Conservation (phyloP, 2,113 vertebrate species). For the Narcine bancroftii region DNA sequence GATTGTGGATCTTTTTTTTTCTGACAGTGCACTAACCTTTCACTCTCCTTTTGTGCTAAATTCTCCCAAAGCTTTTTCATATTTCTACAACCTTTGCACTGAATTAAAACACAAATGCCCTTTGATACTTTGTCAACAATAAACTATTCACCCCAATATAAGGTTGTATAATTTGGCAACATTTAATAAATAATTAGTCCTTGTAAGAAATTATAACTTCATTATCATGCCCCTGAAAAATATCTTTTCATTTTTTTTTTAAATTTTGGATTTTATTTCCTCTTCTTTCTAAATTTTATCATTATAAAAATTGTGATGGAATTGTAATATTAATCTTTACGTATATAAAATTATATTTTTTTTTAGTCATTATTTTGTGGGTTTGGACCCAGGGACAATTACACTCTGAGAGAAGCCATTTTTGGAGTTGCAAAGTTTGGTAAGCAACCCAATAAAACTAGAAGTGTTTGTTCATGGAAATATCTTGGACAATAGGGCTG, state of each 20-base stretch:
- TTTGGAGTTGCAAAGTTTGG: too few species aligned
- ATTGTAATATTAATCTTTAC: too few species aligned
- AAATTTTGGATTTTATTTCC: not conserved
- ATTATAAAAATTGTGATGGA: too few species aligned
- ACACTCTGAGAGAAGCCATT: too few species aligned
- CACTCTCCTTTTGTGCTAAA: slow-evolving; percentile 54
- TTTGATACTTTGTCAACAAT: slow-evolving; percentile 46
- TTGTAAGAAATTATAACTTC: slow-evolving; percentile 40
- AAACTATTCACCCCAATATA: slow-evolving; percentile 55
- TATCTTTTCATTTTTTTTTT: not conserved
- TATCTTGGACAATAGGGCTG: too few species aligned
- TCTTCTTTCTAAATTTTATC: too few species aligned
- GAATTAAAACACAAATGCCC: slow-evolving; percentile 53
- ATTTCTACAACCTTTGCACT: slow-evolving; percentile 50
- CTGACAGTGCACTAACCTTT: slow-evolving; percentile 58
- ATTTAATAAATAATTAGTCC: slow-evolving; percentile 53
- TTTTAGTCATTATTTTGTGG: too few species aligned
- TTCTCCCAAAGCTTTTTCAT: slow-evolving; percentile 50
- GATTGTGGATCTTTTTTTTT: slow-evolving; percentile 55
- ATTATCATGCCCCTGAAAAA: not conserved
- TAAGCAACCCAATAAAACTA: too few species aligned
- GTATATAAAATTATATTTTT: too few species aligned
- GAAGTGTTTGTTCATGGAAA: too few species aligned
- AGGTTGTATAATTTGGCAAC: slow-evolving; percentile 48
- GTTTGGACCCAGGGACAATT: too few species aligned